Base-by-base conservation (phyloP, 2,797 vertebrate species). In the Esox lucius region DNA sequence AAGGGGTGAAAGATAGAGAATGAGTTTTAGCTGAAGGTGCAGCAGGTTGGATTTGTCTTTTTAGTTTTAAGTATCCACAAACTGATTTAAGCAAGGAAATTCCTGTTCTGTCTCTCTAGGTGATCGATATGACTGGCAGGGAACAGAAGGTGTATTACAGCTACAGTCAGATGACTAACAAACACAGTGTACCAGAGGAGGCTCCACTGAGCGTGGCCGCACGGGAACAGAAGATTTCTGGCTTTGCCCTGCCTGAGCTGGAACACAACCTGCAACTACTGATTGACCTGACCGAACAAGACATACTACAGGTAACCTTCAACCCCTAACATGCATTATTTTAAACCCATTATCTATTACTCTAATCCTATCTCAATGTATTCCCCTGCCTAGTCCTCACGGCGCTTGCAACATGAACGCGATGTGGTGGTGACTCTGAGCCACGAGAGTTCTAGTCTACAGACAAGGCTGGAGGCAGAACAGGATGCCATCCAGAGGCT, bases 191-290 rank as follows among this genome's bases (percentile, higher is more conserved):
- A 76, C 98, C 97, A 0, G 97, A 97, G 0, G 96, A 99, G 83
- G 91, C 89, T 31, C 89, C 91, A 5, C 86, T 94, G 26, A 91
- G 90, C 81, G 73, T 94, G 72, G 17, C 87, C 72, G 7, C 93
- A 61, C 95, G 93, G 53, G 97, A 98, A 61, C 93, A 94, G 86
- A 97, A 95, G 82, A 92, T 88, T 1, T 93, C 95, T 0, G 93
- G 95, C 31, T 99, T 98, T 22, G 92, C 93, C 2, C 89, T 99
- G 66, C 97, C 98, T 0, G 98, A 99, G 87, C 95, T 99, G 26
- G 97, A 99, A 86, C 97, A 99, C 92, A 99, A 99, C 89, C 90
- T 99, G 71, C 96, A 98, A 85, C 94, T 99, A n/a, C 95, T 99
- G 62, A 98, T 99, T 0, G 97, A 98, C 85, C 95, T 98, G 66